Base-by-base conservation (phyloP, 2,888 invertebrate species). In the Trisateles emortualis region DNA sequence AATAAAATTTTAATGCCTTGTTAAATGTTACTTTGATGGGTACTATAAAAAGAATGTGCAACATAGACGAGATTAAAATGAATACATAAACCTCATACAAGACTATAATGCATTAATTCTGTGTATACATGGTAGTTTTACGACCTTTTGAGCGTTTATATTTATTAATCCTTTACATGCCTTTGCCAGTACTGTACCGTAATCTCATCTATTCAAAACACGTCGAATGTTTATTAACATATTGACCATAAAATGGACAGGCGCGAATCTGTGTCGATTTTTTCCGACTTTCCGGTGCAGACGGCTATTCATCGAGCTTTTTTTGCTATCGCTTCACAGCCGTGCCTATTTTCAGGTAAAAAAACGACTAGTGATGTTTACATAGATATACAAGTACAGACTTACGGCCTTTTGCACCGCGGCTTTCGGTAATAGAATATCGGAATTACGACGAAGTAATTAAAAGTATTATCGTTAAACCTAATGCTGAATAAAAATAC, bases 161-260 rank as follows among this genome's bases (percentile, higher is more conserved):
- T 70, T 64, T 68, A 72, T 72, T 71, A 76, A 74, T 72, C 64
- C 64, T 63, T 65, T 64, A 59, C 64, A 54, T 48, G 64, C 62
- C 53, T 68, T 64, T 45, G 44, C 67, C 68, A 61, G 68, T 68
- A 47, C 14, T 46, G 52, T 56, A 61, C 73, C 69, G 79, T 76
- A 78, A 79, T 80, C 79, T 81, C 82, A 77, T 83, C 77, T 74
- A 88, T 88, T 87, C 88, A 81, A 72, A 78, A 78, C 88, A 86
- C 86, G 89, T 86, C 81, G 79, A 79, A 77, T 87, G 83, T 89
- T 87, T 88, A 90, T 89, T 90, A 90, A 88, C 88, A 88, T 89
- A 90, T 88, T 83, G 84, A 77, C 83, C 81, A 86, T 88, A 86
- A 86, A 87, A 81, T 81, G 81, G 78, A 74, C 78, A 77, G 79